Conservation (phyloP, 2,888 invertebrate species). For the Hipparchia sbordonii region DNA sequence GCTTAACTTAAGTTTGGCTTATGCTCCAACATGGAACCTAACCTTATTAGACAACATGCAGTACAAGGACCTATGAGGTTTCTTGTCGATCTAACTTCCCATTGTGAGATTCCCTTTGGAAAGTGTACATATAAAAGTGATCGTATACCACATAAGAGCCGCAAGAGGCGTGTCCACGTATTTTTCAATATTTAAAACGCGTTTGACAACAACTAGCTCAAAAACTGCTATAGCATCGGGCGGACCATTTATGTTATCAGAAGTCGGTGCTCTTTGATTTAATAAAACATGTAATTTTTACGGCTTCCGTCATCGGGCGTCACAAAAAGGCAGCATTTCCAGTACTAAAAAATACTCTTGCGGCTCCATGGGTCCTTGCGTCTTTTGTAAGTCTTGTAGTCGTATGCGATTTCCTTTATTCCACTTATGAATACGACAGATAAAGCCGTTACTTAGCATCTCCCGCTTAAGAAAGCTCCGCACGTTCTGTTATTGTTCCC, state of each 20-base stretch:
- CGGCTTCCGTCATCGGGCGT: too few species aligned
- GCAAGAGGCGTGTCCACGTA: neutral
- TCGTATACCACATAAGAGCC: neutral
- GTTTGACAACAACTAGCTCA: too few species aligned
- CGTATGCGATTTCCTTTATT: slow-evolving; percentile 12
- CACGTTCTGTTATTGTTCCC: slow-evolving; percentile 37
- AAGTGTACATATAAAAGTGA: neutral
- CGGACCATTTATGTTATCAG: too few species aligned
- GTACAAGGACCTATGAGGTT: neutral
- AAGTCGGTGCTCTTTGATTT: too few species aligned
- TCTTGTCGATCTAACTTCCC: slow-evolving; percentile 29
- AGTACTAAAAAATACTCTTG: neutral
- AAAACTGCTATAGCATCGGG: too few species aligned
- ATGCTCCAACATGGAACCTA: neutral
- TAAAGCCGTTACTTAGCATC: slow-evolving; percentile 32
- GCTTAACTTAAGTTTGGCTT: neutral
- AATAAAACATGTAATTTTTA: too few species aligned
- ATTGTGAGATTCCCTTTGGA: slow-evolving; percentile 31
- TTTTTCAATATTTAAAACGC: too few species aligned
- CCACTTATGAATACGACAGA: slow-evolving; percentile 32
- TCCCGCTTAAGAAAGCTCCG: slow-evolving; percentile 32
- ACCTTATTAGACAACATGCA: neutral
- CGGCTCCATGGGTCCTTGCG: neutral
- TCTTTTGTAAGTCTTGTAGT: neutral
- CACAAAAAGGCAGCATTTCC: too few species aligned